phyloP scores from a whole-genome alignment of 2,888 invertebrate species.

The Protodeltote pygarga region DNA sequence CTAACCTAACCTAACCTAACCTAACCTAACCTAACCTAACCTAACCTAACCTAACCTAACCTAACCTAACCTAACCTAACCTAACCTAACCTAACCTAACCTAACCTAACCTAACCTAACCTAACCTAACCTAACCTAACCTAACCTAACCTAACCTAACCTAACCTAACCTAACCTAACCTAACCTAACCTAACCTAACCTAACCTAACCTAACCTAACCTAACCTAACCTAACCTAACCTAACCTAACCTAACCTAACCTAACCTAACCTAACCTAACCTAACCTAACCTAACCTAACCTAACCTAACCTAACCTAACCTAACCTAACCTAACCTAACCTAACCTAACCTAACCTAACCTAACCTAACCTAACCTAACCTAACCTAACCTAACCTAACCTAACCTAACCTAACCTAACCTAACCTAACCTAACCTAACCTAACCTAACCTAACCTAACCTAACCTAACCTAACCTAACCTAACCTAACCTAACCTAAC shows the following conservation, averaged over 20 bases:
- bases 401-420: slow-evolving; percentile 35
- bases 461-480: slow-evolving; percentile 35
- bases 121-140: slow-evolving; percentile 35
- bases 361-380: slow-evolving; percentile 35
- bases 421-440: slow-evolving; percentile 35
- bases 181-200: slow-evolving; percentile 35
- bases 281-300: slow-evolving; percentile 35
- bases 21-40: slow-evolving; percentile 36
- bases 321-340: slow-evolving; percentile 36
- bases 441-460: slow-evolving; percentile 36
- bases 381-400: slow-evolving; percentile 36
- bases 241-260: slow-evolving; percentile 35
- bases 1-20: slow-evolving; percentile 35
- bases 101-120: slow-evolving; percentile 35
- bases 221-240: slow-evolving; percentile 35
- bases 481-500: slow-evolving; percentile 35
- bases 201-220: slow-evolving; percentile 36
- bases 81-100: slow-evolving; percentile 36
- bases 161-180: slow-evolving; percentile 35
- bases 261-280: slow-evolving; percentile 36
- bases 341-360: slow-evolving; percentile 35
- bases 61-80: slow-evolving; percentile 35
- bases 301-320: slow-evolving; percentile 35
- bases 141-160: slow-evolving; percentile 36
- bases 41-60: slow-evolving; percentile 35